Base-by-base conservation (phyloP, 2,888 invertebrate species). In the Exocentrus adspersus region DNA sequence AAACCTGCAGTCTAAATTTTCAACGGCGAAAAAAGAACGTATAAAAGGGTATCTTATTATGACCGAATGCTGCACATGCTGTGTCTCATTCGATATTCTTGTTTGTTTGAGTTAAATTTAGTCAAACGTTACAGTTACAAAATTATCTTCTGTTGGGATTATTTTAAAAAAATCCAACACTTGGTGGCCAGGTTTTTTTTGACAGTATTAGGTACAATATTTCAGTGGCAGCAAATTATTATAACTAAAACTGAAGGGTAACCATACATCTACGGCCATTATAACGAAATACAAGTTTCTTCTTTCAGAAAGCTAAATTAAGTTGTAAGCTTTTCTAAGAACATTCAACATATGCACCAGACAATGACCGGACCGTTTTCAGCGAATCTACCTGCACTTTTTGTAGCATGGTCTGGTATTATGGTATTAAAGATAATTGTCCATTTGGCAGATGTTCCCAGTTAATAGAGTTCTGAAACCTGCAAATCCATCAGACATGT, bases 321-420 rank as follows among this genome's bases (percentile, higher is more conserved):
- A 68, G 68, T 65, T 65, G 63, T 68, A 59, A 63, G 63, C 52
- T 53, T 50, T 67, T 67, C 61, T 51, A 51, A 53, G 59, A 68
- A 65, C 65, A n/a, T n/a, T n/a, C n/a, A n/a, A n/a, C n/a, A 65
- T 65, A 54, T 68, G 61, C 65, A 65, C 65, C 68, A 63, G 68
- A 63, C 65, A 30, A 61, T 65, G 68, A 68, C 62, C 64, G 67
- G 65, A 60, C 62, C 62, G 59, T 64, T 65, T 63, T 28, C 56
- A 53, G 45, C 60, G 58, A 65, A 63, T 60, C 60, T 68, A 68
- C 68, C 68, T 68, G 68, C 32, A 19, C 17, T 51, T 32, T 51
- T 32, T 51, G 19, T 30, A 19, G n/a, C 14, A 16, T 19, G 37
- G 37, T 20, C 51, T 30, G 10, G 10, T n/a, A 30, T 30, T 16